Percentiles rank a stretch among this genome's conserved stretches.
Conservation (phyloP, 1,140 invertebrate species). For the Geopemphigus sp. region DNA sequence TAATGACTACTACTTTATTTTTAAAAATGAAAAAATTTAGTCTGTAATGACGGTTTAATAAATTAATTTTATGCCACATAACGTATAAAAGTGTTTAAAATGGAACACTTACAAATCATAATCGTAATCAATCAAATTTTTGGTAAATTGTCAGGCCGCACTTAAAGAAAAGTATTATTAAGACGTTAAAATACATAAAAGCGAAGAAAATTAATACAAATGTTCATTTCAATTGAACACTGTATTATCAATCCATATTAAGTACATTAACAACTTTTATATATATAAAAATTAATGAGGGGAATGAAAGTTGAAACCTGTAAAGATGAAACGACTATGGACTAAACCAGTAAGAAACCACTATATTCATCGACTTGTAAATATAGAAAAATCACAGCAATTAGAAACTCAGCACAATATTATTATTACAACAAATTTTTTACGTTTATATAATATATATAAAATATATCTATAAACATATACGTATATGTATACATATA, state of each 20-base stretch:
- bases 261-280: conserved; percentile 38
- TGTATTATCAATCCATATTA: conserved; percentile 4
- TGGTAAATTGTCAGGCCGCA: conserved; percentile 32
- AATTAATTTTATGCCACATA: conserved; percentile 31
- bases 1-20: conserved; percentile 36
- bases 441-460: conserved; percentile 28
- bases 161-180: not conserved
- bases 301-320: conserved; percentile 2
- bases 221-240: not conserved
- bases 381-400: conserved; percentile 44
- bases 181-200: not conserved
- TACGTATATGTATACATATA: conserved; percentile 11
- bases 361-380: conserved; percentile 39
- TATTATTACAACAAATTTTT: conserved; percentile 40
- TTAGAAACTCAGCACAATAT: conserved; percentile 40
- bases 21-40: conserved; percentile 24
- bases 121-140: conserved; percentile 14
- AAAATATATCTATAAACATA: conserved; percentile 20
- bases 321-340: not conserved
- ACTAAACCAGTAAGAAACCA: conserved; percentile 44
- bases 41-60: conserved; percentile 24
- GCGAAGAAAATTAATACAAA: not conserved
- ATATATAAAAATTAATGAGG: not conserved
- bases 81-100: conserved; percentile 43
- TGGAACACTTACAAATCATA: conserved; percentile 33